phyloP scores from a whole-genome alignment of 1,140 invertebrate genomes.

The Pseudomyrmex sp. region DNA sequence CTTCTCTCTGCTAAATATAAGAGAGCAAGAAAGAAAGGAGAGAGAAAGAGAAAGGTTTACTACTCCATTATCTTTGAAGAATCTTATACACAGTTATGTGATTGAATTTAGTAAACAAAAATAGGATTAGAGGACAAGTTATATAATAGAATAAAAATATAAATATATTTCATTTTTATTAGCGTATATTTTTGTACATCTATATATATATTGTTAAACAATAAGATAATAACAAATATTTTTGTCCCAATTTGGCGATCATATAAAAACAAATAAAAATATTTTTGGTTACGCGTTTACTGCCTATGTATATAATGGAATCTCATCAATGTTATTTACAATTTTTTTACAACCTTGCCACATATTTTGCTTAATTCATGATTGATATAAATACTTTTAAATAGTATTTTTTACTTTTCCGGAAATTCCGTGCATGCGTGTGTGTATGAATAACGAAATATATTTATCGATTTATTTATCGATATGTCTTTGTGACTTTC shows the following conservation, averaged over 20 bases:
- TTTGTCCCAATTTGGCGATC: constrained; percentile 30
- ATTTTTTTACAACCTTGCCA: constrained; percentile 76
- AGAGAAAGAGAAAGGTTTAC: too few relatives aligned
- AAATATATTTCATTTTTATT: constrained; percentile 77
- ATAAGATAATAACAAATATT: constrained; percentile 56
- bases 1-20: too few relatives aligned
- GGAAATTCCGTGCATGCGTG: not conserved
- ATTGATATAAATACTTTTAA: constrained; percentile 5
- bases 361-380: not conserved
- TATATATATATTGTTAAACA: constrained; percentile 59
- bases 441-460: not conserved
- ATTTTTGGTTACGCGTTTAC: constrained; percentile 60
- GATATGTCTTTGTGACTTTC: too few relatives aligned
- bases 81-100: too few relatives aligned
- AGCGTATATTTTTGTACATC: constrained; percentile 51
- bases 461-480: too few relatives aligned
- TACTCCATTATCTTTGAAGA: too few relatives aligned
- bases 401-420: not conserved
- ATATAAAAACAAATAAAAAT: constrained; percentile 73
- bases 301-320: constrained; percentile 66
- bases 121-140: not conserved
- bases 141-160: constrained; percentile 73
- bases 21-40: too few relatives aligned
- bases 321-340: constrained; percentile 78
- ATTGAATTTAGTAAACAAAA: too few relatives aligned